Base-by-base conservation (phyloP, 2,888 invertebrate genomes). In the Drosophila antonietae region DNA sequence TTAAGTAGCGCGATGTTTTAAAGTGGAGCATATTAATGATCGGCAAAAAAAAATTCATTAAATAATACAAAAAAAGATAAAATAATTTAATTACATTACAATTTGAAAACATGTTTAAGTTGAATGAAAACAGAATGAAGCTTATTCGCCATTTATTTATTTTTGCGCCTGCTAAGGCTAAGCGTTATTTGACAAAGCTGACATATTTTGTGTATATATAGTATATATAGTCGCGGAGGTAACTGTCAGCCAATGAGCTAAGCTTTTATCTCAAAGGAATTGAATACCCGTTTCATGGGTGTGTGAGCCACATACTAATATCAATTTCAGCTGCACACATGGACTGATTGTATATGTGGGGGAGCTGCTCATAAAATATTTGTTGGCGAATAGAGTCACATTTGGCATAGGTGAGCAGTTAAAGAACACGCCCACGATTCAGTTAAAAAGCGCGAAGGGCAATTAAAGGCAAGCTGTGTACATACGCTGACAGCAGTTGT, bases 381-480 rank as follows among this genome's bases (percentile, higher is more conserved):
- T 77, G 72, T 41, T 61, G 52, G 46, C 72, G 39, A 44, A 56
- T 61, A 33, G 49, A 44, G 18, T 33, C 66, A n/a, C 56, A 61
- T 58, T 74, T 56, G 68, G 63, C 68, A 63, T 60, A 73, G 53
- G 75, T 68, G 58, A 68, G 43, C 63, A 67, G 59, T 51, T 55
- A 61, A 23, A 18, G 18, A 51, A 41, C 68, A 55, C 67, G 57
- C 60, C 79, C 66, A 52, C 56, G 31, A n/a, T 31, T 5, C 59
- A 59, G 41, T 33, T 62, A 73, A 65, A 67, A 56, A 44, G 55
- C 49, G 52, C 39, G 37, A 12, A 20, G 49, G 73, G 68, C 76
- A 82, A 80, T 80, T 82, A 80, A 79, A 80, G 73, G 69, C 83
- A 67, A 79, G 71, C 51, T 68, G 67, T 80, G 51, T 46, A 57